These are phyloP conservation scores for Achatina immaculata DNA, from an alignment of 1,140 invertebrate species.

Conservation along the genomic window DNA sequence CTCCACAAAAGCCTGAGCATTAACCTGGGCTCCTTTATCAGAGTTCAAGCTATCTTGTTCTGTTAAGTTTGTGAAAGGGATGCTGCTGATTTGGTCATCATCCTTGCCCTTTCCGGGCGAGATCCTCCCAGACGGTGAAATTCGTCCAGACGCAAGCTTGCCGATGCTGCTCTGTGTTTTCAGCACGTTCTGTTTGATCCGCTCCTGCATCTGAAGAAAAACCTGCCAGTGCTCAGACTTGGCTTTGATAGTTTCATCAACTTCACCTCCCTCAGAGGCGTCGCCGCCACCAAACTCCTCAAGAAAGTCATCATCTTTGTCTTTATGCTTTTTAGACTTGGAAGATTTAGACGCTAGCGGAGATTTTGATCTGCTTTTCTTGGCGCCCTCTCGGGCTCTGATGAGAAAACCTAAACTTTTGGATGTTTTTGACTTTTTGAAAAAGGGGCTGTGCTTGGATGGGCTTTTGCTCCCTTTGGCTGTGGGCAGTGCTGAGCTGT, in stretches of 20 bases:
- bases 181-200: constrained; percentile 68
- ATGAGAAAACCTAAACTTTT: constrained; percentile 55
- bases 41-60: constrained; percentile 26
- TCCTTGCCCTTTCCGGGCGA: constrained; percentile 42
- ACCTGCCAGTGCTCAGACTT: constrained; percentile 72
- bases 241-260: constrained; percentile 56
- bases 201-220: constrained; percentile 71
- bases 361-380: constrained; percentile 46
- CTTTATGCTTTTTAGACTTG: constrained; percentile 43
- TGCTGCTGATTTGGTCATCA: constrained; percentile 20
- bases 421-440: constrained; percentile 48
- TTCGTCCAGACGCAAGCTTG: constrained; percentile 60
- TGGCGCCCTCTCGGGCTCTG: constrained; percentile 41
- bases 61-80: constrained; percentile 32
- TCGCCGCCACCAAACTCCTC: not conserved
- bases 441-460: constrained; percentile 32
- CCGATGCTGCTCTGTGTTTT: constrained; percentile 68
- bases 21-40: constrained; percentile 20
- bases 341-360: constrained; percentile 50
- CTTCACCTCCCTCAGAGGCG: not conserved
- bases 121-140: constrained; percentile 51
- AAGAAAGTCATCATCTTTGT: not conserved
- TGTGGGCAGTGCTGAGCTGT: not conserved
- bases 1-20: constrained; percentile 13
- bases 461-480: constrained; percentile 29